Evolutionary conservation across 1,140 invertebrate species (phyloP), one percentile per base, ranked within the genome.

Genomic region (Drosophila jambulina): DNA sequence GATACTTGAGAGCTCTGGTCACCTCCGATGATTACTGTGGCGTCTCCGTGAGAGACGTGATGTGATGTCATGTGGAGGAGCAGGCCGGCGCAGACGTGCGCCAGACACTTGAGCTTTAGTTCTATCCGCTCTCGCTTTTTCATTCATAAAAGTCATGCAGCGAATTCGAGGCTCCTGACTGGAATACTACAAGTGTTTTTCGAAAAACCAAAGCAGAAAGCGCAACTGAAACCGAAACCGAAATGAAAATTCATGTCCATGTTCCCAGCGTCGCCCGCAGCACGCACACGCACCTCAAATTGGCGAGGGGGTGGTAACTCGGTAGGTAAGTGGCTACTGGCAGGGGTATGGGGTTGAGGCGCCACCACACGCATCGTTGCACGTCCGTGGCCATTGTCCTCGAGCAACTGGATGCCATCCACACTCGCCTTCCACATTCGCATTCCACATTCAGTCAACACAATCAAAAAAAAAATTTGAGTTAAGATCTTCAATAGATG

Each of bases 131-230:
- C 74, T 51, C 40, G 48, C 59, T 54, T 54, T 65, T 46, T 74
- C 82, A 86, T 86, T 86, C 82, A 86, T 87, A 82, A 76, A 86
- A 82, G 58, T 72, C 82, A 80, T 75, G 80, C 80, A 76, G 80
- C 82, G 58, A 75, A 78, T 85, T 81, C 54, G 45, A 61, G 69
- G 65, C 84, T 87, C 84, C 84, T 87, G 84, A 87, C 84, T 87
- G 84, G 84, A 83, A 87, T 87, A 87, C 67, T 87, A 87, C 67
- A 77, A 56, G 59, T 72, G 64, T 77, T 85, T 85, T 87, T 85
- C 67, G 70, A 83, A 86, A 86, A 87, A 88, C 76, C 79, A 63
- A 85, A 84, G 64, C 74, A 77, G 60, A 84, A 82, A 85, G 75
- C 19, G 77, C 67, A 72, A 80, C 70, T 32, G 71, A 84, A 85